These are phyloP conservation scores for Nothocercus julius DNA, from an alignment of 2,113 vertebrate species.

Conservation along the genomic window DNA sequence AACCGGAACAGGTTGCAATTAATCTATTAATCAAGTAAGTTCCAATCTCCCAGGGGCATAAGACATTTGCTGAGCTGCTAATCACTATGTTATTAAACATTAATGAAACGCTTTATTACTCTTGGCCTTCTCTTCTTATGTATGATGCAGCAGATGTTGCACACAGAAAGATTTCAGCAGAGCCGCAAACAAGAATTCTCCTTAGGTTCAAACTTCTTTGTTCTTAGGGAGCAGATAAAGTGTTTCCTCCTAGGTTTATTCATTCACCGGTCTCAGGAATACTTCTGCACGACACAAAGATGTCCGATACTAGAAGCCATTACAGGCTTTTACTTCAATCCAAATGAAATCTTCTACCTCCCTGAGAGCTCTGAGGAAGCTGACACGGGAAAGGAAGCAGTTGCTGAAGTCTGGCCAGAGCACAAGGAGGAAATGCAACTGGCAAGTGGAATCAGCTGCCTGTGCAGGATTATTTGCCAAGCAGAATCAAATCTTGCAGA, in stretches of 20 bases:
- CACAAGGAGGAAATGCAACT: neutral
- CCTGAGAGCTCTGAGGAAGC: neutral
- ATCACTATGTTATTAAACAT: constrained; percentile 57
- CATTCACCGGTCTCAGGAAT: neutral
- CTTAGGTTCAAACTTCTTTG: neutral
- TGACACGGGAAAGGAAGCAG: neutral
- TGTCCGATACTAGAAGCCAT: neutral
- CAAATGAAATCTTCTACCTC: neutral
- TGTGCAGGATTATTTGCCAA: neutral
- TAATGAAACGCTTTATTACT: constrained; percentile 64
- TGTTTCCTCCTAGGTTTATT: neutral
- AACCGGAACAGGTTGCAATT: constrained; percentile 40
- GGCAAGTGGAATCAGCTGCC: neutral
- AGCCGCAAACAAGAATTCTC: neutral
- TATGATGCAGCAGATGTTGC: constrained; percentile 41
- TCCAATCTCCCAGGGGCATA: constrained; percentile 8
- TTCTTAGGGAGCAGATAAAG: neutral
- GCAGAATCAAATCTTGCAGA: constrained; percentile 25
- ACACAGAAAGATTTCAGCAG: neutral
- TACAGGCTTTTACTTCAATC: neutral
- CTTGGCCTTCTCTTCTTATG: constrained; percentile 49
- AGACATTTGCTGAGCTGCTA: constrained; percentile 33
- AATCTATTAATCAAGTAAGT: constrained; percentile 60
- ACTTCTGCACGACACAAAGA: neutral
- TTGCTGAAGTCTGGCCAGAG: neutral